These are phyloP conservation scores for Crotalus horridus DNA, from an alignment of 2,113 vertebrate species.

Conservation along the genomic window DNA sequence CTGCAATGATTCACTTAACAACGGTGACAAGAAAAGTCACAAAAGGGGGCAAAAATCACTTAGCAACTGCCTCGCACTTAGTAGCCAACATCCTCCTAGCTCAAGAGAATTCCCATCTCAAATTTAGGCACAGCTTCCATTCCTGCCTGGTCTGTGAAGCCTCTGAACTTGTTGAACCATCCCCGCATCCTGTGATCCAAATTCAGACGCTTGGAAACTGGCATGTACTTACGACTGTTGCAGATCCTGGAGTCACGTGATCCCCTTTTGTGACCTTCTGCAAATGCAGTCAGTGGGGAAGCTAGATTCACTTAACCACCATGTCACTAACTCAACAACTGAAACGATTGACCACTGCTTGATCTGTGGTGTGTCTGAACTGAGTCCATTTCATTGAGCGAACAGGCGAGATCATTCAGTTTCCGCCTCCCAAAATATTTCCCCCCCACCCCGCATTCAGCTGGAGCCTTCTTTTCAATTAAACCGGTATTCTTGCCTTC, in stretches of 20 bases:
- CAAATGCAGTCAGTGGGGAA: too few species aligned
- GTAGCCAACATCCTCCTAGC: background rate
- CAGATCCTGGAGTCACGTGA: background rate
- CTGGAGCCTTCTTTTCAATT: conserved; percentile 15
- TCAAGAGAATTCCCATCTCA: background rate
- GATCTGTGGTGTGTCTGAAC: background rate
- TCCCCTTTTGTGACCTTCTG: background rate
- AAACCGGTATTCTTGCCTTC: conserved; percentile 22
- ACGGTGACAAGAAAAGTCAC: too few species aligned
- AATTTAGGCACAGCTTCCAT: background rate
- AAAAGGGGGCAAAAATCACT: too few species aligned
- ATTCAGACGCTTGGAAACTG: background rate
- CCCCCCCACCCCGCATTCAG: background rate
- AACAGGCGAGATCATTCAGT: background rate
- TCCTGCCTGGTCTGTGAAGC: background rate
- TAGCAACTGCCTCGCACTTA: too few species aligned
- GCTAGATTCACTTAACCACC: background rate
- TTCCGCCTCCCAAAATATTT: background rate
- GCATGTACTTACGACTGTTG: background rate
- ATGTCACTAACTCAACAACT: background rate
- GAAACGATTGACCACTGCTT: background rate
- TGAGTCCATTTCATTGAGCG: background rate
- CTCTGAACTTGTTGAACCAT: background rate
- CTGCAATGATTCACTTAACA: too few species aligned
- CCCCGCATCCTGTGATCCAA: too few species aligned